phyloP scores from a whole-genome alignment of 1,140 invertebrate species.

The Littorina saxatilis region DNA sequence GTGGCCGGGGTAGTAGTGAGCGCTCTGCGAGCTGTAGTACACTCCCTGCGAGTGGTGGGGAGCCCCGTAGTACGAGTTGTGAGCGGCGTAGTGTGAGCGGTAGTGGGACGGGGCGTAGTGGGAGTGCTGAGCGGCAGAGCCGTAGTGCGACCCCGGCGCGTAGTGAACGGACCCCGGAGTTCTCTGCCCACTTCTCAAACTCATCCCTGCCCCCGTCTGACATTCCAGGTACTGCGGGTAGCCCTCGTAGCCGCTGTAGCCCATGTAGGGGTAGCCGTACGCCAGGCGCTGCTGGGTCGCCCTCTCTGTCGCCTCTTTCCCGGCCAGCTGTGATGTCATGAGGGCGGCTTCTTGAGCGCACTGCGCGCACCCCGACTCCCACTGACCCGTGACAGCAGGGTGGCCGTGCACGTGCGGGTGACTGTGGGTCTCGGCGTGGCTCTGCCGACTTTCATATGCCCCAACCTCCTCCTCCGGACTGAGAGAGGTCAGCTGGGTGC shows the following conservation, averaged over 20 bases:
- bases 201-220: conserved; percentile 3
- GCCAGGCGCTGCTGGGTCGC: not conserved
- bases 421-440: not conserved
- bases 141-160: conserved; percentile 16
- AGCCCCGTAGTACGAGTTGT: not conserved
- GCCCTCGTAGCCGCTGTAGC: conserved; percentile 30
- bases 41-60: conserved; percentile 6
- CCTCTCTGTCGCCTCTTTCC: not conserved
- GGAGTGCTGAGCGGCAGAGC: conserved; percentile 7
- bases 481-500: conserved; percentile 49
- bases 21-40: conserved; percentile 21
- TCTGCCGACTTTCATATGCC: conserved; percentile 31
- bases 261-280: conserved; percentile 1
- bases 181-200: conserved; percentile 24
- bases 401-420: not conserved
- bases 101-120: conserved; percentile 33
- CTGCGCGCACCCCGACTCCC: conserved; percentile 25
- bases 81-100: conserved; percentile 13
- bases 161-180: conserved; percentile 29
- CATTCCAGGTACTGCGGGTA: conserved; percentile 5
- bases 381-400: not conserved
- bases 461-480: conserved; percentile 45
- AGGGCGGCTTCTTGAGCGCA: conserved; percentile 28
- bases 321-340: conserved; percentile 29
- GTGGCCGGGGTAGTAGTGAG: conserved; percentile 22